Conservation (phyloP, 1,140 invertebrate species). For the Olivierus martensii region DNA sequence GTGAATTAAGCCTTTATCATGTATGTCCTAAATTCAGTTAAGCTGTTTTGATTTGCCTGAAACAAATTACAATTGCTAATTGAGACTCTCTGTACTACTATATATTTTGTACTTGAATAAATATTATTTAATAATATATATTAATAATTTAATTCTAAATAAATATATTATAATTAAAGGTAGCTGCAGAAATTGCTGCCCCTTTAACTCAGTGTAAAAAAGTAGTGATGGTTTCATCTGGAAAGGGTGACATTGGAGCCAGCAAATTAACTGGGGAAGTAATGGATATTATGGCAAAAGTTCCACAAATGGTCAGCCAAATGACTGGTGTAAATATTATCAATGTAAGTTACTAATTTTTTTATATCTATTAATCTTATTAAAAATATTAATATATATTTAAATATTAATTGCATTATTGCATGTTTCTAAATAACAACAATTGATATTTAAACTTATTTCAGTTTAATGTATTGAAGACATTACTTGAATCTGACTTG, state of each 20-base stretch:
- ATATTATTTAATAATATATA: too few relatives aligned
- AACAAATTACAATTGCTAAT: too few relatives aligned
- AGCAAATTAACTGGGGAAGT: constrained; percentile 88
- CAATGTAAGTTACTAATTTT: constrained; percentile 9
- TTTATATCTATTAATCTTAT: background rate
- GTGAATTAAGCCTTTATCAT: too few relatives aligned
- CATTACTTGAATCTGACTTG: too few relatives aligned
- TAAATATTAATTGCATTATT: too few relatives aligned
- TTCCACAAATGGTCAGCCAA: constrained; percentile 74
- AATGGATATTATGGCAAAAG: constrained; percentile 74
- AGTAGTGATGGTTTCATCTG: constrained; percentile 86
- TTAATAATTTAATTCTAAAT: too few relatives aligned
- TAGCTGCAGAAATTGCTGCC: constrained; percentile 89
- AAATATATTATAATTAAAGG: constrained; percentile 40
- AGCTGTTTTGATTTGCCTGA: too few relatives aligned
- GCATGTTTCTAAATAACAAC: background rate
- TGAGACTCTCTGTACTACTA: too few relatives aligned
- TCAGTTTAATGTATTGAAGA: too few relatives aligned
- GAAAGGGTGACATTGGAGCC: constrained; percentile 78
- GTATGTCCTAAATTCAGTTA: too few relatives aligned
- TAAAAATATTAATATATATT: too few relatives aligned
- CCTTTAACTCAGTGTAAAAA: constrained; percentile 84
- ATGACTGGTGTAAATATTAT: constrained; percentile 51
- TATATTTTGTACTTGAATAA: too few relatives aligned
- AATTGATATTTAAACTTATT: background rate